These are phyloP conservation scores for Carassius auratus DNA, from an alignment of 2,113 vertebrate species.

Conservation along the genomic window DNA sequence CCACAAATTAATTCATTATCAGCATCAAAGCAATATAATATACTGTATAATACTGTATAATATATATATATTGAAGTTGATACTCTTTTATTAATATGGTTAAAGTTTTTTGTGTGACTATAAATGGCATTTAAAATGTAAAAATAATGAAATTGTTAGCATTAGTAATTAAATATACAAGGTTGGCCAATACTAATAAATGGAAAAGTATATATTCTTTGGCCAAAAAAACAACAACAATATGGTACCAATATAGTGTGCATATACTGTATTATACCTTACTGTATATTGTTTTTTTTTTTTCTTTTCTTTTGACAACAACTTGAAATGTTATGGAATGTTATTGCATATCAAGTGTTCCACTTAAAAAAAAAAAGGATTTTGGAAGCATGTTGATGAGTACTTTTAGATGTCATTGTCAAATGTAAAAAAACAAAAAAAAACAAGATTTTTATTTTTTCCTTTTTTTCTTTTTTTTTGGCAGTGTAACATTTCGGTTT, in stretches of 20 bases:
- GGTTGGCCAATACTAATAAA: background rate
- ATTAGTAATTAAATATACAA: background rate
- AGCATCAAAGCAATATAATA: background rate
- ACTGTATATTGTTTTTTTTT: background rate
- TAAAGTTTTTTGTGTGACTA: background rate
- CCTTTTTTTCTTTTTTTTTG: too few species aligned
- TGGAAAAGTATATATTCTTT: background rate
- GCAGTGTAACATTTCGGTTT: background rate
- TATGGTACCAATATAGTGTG: background rate
- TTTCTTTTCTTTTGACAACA: background rate
- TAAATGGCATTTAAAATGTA: background rate
- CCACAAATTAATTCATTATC: background rate
- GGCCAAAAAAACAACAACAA: background rate
- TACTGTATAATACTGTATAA: background rate
- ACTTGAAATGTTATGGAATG: background rate
- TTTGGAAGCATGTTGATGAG: background rate
- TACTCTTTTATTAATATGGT: too few species aligned
- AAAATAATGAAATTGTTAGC: background rate
- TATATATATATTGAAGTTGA: too few species aligned
- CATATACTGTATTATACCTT: background rate
- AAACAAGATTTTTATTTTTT: too few species aligned
- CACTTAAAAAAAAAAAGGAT: background rate
- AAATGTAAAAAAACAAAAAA: background rate
- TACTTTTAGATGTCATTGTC: background rate
- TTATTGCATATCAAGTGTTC: background rate